Evolutionary conservation across 1,140 invertebrate species (phyloP), one percentile per base, ranked within the genome.

Genomic region (Nilaparvata lugens): DNA sequence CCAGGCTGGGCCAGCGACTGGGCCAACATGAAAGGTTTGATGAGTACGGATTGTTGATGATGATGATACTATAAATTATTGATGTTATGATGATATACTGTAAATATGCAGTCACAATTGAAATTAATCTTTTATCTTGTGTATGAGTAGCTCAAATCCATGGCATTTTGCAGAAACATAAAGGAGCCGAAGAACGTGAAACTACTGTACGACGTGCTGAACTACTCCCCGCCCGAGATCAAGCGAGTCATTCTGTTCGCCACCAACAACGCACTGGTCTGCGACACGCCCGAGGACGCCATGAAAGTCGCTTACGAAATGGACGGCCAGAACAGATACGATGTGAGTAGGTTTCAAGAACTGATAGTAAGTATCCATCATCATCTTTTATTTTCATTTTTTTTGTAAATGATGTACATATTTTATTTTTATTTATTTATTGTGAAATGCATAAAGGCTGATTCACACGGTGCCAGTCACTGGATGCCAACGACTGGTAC

Each of bases 201-300:
- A 73, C 77, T 99, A 45, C 78, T 99, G 11, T 97, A 96, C 72
- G 97, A 99, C 79, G 95, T 99, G 28, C 82, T 99, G 9, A 89
- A 95, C 65, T 98, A 93, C 76, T 91, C 96, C 68, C 94, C 94
- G 2, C 86, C 88, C 38, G 89, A 90, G 66, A 97, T 98, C 64
- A 93, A 97, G 69, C 87, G 92, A 67, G 97, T 97, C n/a, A 91
- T 99, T 52, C 82, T 98, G 52, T 99, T 98, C 79, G 97, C 94
- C 24, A 98, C 96, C 62, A 98, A 98, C 70, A 99, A 99, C 80
- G 93, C 96, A 51, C 81, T 96, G n/a, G 95, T 98, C 6, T 98
- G 95, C 78, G 97, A 99, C 77, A 95, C 93, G 5, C 3, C 93
- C 0, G 96, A 99, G 75, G 96, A 99, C 83, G 97, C 97, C 2